Evolutionary conservation across 2,888 invertebrate species (phyloP).

Genomic region (Ochropacha duplaris): DNA sequence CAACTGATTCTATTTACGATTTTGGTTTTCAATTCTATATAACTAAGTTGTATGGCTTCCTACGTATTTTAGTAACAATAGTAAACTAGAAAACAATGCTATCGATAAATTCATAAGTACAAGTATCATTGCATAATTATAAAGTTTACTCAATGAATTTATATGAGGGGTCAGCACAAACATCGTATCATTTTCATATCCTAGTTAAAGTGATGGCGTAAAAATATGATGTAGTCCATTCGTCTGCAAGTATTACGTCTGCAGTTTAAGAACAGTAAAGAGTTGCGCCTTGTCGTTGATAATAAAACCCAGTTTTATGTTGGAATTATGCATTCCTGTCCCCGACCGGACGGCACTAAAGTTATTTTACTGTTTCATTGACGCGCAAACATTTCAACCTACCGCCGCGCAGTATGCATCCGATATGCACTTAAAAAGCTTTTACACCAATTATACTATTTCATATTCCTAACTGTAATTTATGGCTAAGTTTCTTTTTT

Average conservation of each 20-base stretch:
- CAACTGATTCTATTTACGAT: background rate
- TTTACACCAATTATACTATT: conserved; percentile 39
- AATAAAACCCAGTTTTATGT: conserved; percentile 66
- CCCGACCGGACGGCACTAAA: conserved; percentile 54
- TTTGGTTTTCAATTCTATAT: background rate
- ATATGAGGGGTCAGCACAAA: background rate
- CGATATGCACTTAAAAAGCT: conserved; percentile 60
- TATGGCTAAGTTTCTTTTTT: background rate
- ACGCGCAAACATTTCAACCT: conserved; percentile 37
- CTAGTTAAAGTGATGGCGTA: conserved; percentile 14
- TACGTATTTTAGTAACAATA: too few species aligned
- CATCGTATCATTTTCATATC: conserved; percentile 15
- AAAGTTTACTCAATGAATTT: background rate
- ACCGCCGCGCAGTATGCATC: conserved; percentile 35
- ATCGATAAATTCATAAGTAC: too few species aligned
- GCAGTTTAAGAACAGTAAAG: conserved; percentile 42
- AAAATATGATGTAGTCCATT: conserved; percentile 23
- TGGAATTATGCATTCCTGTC: conserved; percentile 59
- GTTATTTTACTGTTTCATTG: conserved; percentile 60
- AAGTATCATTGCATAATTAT: background rate
- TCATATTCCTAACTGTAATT: conserved; percentile 12
- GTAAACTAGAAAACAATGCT: too few species aligned
- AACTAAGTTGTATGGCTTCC: background rate
- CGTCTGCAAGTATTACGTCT: conserved; percentile 20
- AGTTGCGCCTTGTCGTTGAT: conserved; percentile 50